phyloP scores from a whole-genome alignment of 2,888 invertebrate species.

The Scaptomyza flava region DNA sequence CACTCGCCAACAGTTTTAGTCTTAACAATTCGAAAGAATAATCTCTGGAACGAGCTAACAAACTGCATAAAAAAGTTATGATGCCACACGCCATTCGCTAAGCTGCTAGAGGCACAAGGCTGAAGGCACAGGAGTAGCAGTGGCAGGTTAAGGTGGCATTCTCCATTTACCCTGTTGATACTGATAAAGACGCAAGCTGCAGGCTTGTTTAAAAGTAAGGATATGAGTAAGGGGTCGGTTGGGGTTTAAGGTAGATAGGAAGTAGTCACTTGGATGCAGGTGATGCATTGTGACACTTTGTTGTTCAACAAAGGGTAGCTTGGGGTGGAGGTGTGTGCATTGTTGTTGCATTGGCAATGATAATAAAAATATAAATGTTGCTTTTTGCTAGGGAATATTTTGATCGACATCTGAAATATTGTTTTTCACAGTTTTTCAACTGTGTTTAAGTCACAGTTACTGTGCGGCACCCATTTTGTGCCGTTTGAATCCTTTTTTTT shows the following conservation, averaged over 20 bases:
- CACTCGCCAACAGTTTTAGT: neutral
- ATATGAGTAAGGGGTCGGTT: neutral
- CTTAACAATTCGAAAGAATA: constrained; percentile 1
- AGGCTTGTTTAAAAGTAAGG: constrained; percentile 2
- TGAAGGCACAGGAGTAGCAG: neutral
- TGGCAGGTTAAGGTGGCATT: constrained; percentile 10
- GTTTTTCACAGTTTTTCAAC: constrained; percentile 5
- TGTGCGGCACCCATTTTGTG: constrained; percentile 35
- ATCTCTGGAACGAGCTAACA: neutral
- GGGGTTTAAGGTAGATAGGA: constrained; percentile 1
- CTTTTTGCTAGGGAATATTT: neutral
- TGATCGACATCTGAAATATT: neutral
- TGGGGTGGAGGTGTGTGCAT: neutral
- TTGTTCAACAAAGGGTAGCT: neutral
- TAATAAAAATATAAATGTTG: constrained; percentile 50
- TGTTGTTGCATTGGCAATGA: constrained; percentile 38
- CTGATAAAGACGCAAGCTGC: constrained; percentile 21
- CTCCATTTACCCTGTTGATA: constrained; percentile 19
- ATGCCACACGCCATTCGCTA: neutral
- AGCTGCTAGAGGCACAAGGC: constrained; percentile 1
- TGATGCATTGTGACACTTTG: constrained; percentile 33
- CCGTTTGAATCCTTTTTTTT: constrained; percentile 11
- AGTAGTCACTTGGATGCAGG: constrained; percentile 29
- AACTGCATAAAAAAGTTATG: constrained; percentile 3
- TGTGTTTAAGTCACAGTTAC: constrained; percentile 31